These are phyloP conservation scores for Ptychodera flava DNA, from an alignment of 35 echinoderm and acorn worm genomes.

Conservation along the genomic window DNA sequence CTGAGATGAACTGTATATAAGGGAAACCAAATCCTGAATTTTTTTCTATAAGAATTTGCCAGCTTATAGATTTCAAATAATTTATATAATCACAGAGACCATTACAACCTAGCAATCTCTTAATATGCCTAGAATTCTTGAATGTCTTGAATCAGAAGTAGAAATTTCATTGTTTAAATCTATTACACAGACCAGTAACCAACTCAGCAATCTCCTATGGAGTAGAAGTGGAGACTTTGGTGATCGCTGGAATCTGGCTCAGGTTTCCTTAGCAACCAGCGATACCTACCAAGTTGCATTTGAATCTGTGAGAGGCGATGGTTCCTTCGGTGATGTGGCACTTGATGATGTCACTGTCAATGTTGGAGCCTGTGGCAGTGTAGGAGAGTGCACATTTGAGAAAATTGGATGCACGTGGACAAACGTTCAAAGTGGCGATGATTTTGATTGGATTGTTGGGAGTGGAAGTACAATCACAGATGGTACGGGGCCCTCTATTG, in stretches of 20 bases:
- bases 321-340: conserved; percentile 5
- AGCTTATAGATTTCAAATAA: too few species aligned
- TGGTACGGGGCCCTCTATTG: conserved; percentile 50
- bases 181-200: neutral
- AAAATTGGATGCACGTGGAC: conserved; percentile 64
- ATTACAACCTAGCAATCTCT: too few species aligned
- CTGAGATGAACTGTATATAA: too few species aligned
- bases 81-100: too few species aligned
- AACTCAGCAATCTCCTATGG: conserved; percentile 14
- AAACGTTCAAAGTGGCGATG: conserved; percentile 53
- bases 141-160: too few species aligned
- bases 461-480: conserved; percentile 45
- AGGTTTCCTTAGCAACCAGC: neutral
- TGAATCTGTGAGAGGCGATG: neutral
- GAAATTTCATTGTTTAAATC: too few species aligned
- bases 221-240: conserved; percentile 26
- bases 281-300: conserved; percentile 4
- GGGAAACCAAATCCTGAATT: too few species aligned
- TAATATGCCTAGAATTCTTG: too few species aligned
- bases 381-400: conserved; percentile 66
- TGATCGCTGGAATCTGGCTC: conserved; percentile 27
- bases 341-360: conserved; percentile 23
- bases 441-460: conserved; percentile 73
- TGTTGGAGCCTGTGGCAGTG: conserved; percentile 4
- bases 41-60: too few species aligned